Evolutionary conservation across 2,113 vertebrate species (phyloP).

Genomic region (Bettongia penicillata): DNA sequence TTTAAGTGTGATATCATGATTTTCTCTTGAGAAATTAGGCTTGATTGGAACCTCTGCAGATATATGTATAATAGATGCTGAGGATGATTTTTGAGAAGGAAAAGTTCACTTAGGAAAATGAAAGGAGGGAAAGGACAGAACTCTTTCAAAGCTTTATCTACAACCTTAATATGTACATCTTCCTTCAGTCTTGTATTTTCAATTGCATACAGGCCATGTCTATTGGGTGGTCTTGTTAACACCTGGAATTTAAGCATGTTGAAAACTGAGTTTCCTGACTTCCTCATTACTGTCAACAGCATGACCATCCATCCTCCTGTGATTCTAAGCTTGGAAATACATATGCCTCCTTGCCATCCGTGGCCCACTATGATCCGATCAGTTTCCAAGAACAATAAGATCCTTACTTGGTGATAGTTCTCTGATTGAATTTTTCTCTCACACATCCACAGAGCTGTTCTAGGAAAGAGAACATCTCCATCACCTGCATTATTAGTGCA

Average conservation of each 20-base stretch:
- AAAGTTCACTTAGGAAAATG: neutral
- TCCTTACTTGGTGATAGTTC: neutral
- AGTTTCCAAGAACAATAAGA: neutral
- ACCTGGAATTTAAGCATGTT: conserved; percentile 38
- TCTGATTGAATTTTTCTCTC: neutral
- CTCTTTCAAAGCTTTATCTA: neutral
- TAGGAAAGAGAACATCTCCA: neutral
- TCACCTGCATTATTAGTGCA: neutral
- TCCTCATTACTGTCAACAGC: neutral
- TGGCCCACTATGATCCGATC: neutral
- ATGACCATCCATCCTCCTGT: neutral
- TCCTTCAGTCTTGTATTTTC: neutral
- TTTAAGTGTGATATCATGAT: conserved; percentile 7
- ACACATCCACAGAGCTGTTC: neutral
- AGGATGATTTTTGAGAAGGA: neutral
- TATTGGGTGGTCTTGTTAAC: conserved; percentile 31
- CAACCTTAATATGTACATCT: neutral
- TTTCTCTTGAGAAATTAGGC: conserved; percentile 42
- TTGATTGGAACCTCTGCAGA: neutral
- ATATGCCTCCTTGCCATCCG: neutral
- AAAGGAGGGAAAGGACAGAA: neutral
- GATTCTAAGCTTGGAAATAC: neutral
- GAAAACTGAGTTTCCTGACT: neutral
- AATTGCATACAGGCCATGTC: neutral
- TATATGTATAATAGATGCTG: neutral